A percentile compares a stretch with the other conserved stretches of the same genome.
phyloP scores from a whole-genome alignment of 2,888 invertebrate genomes.

The Lamellibrachia columna region DNA sequence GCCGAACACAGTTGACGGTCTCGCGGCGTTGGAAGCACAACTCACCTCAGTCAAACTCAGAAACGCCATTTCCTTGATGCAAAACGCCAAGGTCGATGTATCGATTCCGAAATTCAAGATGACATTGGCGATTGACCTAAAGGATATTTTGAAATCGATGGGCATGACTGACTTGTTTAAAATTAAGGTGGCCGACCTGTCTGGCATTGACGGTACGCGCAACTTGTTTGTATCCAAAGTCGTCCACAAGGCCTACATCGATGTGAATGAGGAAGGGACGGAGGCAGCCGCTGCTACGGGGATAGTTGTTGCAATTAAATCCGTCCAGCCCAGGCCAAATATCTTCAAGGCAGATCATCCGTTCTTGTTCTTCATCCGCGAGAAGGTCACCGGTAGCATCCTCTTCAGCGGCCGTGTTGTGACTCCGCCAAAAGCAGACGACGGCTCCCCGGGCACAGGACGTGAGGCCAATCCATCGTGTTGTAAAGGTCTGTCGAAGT shows the following conservation, averaged over 20 bases:
- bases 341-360: constrained; percentile 52
- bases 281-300: constrained; percentile 59
- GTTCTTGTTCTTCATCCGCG: constrained; percentile 57
- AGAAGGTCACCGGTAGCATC: constrained; percentile 30
- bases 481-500: neutral
- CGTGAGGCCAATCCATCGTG: neutral
- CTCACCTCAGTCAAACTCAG: constrained; percentile 22
- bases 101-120: constrained; percentile 53
- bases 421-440: neutral
- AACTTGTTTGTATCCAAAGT: constrained; percentile 50
- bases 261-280: constrained; percentile 61
- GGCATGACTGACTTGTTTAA: constrained; percentile 53
- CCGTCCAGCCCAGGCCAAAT: constrained; percentile 16
- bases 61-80: neutral
- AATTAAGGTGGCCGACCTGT: constrained; percentile 49
- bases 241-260: constrained; percentile 59
- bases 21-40: constrained; percentile 38
- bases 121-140: constrained; percentile 45
- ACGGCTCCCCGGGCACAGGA: neutral
- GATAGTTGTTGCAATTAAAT: constrained; percentile 21
- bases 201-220: constrained; percentile 48
- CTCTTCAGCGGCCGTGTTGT: constrained; percentile 33
- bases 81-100: constrained; percentile 27
- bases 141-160: constrained; percentile 43
- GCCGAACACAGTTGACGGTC: constrained; percentile 49